phyloP scores from a whole-genome alignment of 2,113 vertebrate species.

The Neomonachus schauinslandi region DNA sequence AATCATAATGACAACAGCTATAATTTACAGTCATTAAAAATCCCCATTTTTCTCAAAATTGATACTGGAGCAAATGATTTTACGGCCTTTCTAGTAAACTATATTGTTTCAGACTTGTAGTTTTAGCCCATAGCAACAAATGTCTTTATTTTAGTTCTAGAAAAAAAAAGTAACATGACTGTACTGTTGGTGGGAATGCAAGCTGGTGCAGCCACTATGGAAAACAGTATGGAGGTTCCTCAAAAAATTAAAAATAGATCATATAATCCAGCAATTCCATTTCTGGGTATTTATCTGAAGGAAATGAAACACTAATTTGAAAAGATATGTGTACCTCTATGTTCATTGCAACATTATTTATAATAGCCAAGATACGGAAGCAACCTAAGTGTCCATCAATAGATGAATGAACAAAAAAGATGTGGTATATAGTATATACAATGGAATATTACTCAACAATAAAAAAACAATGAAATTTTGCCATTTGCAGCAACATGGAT shows the following conservation, averaged over 20 bases:
- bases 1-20: not conserved
- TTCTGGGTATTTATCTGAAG: not conserved
- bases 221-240: not conserved
- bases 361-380: not conserved
- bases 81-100: slow-evolving; percentile 2
- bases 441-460: not conserved
- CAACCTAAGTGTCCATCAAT: not conserved
- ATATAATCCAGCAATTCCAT: not conserved
- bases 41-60: slow-evolving; percentile 7
- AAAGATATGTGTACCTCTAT: not conserved
- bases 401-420: not conserved
- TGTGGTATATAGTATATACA: not conserved
- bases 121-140: not conserved
- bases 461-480: not conserved
- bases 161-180: not conserved
- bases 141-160: not conserved
- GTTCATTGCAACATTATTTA: not conserved
- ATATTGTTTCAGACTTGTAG: not conserved
- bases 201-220: not conserved
- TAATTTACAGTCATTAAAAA: not conserved
- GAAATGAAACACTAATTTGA: not conserved
- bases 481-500: not conserved
- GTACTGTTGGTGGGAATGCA: not conserved
- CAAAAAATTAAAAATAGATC: not conserved
- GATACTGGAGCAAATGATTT: not conserved